Evolutionary conservation across 1,140 invertebrate genomes (phyloP), one percentile per base, ranked within the genome.

Genomic region (Heliothis subflexa): DNA sequence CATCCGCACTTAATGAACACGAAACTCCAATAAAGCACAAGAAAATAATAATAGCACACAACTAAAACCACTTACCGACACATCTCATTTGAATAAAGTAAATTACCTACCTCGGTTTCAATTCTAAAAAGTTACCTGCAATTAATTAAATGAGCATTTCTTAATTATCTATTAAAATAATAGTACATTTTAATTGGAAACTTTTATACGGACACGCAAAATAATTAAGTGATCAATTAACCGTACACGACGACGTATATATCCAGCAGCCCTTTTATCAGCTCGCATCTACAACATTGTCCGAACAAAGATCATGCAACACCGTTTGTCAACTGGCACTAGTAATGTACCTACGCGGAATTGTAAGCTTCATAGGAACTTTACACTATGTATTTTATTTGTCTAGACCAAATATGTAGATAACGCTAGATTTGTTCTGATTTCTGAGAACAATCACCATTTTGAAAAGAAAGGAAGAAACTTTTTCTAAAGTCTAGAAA

Each of bases 151-250:
- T 83, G 85, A 83, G 81, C 83, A 86, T 91, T 90, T 87, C 89
- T 93, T 93, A 93, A 93, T 91, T 93, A 90, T 89, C 91, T 87
- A 91, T 90, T 91, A 87, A 89, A 89, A 89, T 90, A 91, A 91
- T 91, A 89, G 90, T 89, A 91, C 79, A 80, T 84, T 89, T 92
- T 91, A 92, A 92, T 91, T 92, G 88, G 88, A 89, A 86, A 87
- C 79, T 89, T 90, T 90, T 88, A 87, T 86, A 86, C 76, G 85
- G 83, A 90, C 90, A 91, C 84, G 88, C 89, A 86, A 92, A 91
- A 91, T 93, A 92, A 92, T 92, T 90, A 90, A 92, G 89, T 88
- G 86, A 91, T 92, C 87, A 91, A 93, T 92, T 93, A 92, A 89
- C 84, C 57, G 82, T 86, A 88, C 83, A 86, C 84, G 84, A 79